Conservation (phyloP, 2,113 vertebrate species). For the Barbus barbus region DNA sequence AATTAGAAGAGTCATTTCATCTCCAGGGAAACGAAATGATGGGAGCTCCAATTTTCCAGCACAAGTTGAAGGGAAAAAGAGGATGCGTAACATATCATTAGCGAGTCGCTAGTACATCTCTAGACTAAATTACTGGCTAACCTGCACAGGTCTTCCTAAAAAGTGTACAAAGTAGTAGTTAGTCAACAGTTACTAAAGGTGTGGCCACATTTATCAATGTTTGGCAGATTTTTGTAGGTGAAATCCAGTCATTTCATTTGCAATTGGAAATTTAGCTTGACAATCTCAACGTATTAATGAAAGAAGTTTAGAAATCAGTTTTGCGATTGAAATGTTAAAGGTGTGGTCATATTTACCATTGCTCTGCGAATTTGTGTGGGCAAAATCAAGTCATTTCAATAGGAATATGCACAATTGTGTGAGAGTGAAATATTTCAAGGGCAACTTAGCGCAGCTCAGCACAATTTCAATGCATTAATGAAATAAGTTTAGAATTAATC, state of each 20-base stretch:
- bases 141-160: constrained; percentile 27
- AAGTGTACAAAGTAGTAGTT: background rate
- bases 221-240: background rate
- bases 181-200: constrained; percentile 34
- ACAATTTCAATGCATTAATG: too few species aligned
- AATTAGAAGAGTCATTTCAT: constrained; percentile 76
- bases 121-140: constrained; percentile 64
- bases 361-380: too few species aligned
- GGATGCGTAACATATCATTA: constrained; percentile 44
- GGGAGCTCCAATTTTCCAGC: constrained; percentile 58
- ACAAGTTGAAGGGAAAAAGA: constrained; percentile 54
- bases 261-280: background rate
- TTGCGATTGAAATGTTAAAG: too few species aligned
- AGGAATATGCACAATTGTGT: too few species aligned
- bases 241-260: background rate
- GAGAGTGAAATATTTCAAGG: too few species aligned
- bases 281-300: background rate
- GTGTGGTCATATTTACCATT: too few species aligned
- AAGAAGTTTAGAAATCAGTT: background rate
- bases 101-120: constrained; percentile 42
- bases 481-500: too few species aligned
- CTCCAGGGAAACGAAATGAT: constrained; percentile 69
- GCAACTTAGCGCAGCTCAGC: too few species aligned
- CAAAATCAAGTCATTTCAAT: too few species aligned
- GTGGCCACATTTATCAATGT: background rate